These are phyloP conservation scores for Mus caroli DNA, from an alignment of 2,797 vertebrate genomes.

Conservation along the genomic window DNA sequence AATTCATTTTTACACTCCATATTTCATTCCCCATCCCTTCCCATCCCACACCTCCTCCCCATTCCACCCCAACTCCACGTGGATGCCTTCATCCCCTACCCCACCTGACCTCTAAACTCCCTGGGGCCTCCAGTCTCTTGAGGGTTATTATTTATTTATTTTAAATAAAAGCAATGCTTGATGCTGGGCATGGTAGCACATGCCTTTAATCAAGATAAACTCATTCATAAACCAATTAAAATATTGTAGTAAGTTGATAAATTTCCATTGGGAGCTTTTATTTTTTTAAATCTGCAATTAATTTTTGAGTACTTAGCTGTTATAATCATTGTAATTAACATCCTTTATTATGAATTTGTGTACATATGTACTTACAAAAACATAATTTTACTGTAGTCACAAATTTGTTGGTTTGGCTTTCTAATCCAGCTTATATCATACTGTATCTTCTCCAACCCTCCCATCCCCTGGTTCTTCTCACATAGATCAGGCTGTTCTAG, in stretches of 20 bases:
- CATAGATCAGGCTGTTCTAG: background rate
- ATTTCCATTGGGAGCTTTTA: slow-evolving; percentile 23
- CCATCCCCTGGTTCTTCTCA: background rate
- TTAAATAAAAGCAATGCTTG: background rate
- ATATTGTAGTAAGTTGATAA: background rate
- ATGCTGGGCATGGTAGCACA: background rate
- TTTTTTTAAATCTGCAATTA: background rate
- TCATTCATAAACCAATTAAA: background rate
- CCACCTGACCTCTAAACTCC: too few relatives aligned
- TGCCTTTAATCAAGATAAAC: background rate
- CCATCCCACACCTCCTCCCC: too few relatives aligned
- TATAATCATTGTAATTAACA: background rate
- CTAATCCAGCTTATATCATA: background rate
- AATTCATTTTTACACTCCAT: too few relatives aligned
- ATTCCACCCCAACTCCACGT: too few relatives aligned
- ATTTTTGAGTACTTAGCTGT: background rate
- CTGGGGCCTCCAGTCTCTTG: too few relatives aligned
- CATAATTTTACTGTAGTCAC: background rate
- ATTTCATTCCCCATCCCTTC: too few relatives aligned
- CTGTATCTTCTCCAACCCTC: too few relatives aligned
- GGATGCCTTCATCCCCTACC: too few relatives aligned
- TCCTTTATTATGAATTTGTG: background rate
- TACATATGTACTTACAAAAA: background rate
- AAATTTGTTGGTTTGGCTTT: background rate
- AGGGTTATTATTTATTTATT: too few relatives aligned